phyloP scores from a whole-genome alignment of 2,113 vertebrate genomes.

The Toxotes chatareus region DNA sequence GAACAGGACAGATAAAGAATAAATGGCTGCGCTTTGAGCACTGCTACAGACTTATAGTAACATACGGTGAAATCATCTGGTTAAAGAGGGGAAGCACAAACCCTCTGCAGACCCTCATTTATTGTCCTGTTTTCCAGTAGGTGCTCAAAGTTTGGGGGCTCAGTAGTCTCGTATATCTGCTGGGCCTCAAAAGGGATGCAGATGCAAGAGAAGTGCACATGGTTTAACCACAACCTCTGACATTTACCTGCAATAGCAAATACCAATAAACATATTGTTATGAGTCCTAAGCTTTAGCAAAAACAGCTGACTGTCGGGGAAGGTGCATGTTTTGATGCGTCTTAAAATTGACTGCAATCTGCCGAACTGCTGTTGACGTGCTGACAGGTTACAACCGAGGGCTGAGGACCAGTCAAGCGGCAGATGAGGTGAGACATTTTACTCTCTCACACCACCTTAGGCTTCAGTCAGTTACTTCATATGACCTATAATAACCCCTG shows the following conservation, averaged over 20 bases:
- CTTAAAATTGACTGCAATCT: slow-evolving; percentile 9
- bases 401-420: background rate
- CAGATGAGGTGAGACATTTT: slow-evolving; percentile 32
- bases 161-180: background rate
- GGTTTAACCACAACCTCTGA: slow-evolving; percentile 5
- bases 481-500: slow-evolving; percentile 61
- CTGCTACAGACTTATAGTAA: slow-evolving; percentile 35
- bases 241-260: slow-evolving; percentile 1
- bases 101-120: slow-evolving; percentile 32
- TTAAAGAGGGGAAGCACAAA: slow-evolving; percentile 29
- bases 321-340: background rate
- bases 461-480: slow-evolving; percentile 23
- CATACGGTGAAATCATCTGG: slow-evolving; percentile 60
- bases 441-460: slow-evolving; percentile 3
- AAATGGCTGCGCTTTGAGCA: background rate
- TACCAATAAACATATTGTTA: background rate
- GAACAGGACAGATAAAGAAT: background rate
- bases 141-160: background rate
- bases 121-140: slow-evolving; percentile 44
- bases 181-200: background rate
- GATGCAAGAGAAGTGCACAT: slow-evolving; percentile 1
- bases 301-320: background rate
- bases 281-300: background rate
- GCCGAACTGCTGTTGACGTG: background rate
- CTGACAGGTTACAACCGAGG: slow-evolving; percentile 6